A percentile compares a stretch with the other conserved stretches of the same genome.
These are phyloP conservation scores for Hemibagrus wyckioides DNA, from an alignment of 2,113 vertebrate genomes.

Conservation along the genomic window DNA sequence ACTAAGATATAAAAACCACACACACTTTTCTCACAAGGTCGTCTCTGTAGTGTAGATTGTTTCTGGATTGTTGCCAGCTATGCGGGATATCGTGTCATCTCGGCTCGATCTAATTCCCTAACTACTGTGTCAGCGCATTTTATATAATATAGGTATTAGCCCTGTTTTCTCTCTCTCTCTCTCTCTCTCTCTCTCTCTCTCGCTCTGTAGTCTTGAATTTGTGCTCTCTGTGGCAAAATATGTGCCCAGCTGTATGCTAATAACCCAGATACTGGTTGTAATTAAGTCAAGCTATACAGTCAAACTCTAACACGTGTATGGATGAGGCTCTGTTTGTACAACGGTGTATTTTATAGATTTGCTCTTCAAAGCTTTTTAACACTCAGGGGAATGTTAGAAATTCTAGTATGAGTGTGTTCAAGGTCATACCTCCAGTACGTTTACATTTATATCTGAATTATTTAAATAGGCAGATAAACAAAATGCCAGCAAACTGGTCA, in stretches of 20 bases:
- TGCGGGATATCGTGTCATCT: conserved; percentile 39
- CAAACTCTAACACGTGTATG: background rate
- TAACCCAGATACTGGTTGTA: background rate
- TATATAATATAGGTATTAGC: background rate
- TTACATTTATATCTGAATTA: background rate
- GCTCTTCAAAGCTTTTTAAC: background rate
- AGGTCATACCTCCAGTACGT: background rate
- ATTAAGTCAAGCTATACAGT: conserved; percentile 3
- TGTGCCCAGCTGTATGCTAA: conserved; percentile 15
- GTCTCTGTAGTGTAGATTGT: conserved; percentile 24
- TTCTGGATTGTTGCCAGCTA: conserved; percentile 48
- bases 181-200: background rate
- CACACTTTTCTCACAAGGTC: background rate
- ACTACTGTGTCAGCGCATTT: conserved; percentile 36
- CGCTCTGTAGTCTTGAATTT: background rate
- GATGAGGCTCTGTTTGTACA: background rate
- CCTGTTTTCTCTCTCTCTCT: background rate
- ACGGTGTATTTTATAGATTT: background rate
- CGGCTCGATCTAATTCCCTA: background rate
- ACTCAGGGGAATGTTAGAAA: background rate
- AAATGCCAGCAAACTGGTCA: background rate
- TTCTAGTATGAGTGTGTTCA: background rate
- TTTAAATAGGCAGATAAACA: background rate
- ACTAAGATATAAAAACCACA: background rate
- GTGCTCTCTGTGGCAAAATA: background rate